Conservation (phyloP, 1,140 invertebrate species). For the Drosophila jambulina region DNA sequence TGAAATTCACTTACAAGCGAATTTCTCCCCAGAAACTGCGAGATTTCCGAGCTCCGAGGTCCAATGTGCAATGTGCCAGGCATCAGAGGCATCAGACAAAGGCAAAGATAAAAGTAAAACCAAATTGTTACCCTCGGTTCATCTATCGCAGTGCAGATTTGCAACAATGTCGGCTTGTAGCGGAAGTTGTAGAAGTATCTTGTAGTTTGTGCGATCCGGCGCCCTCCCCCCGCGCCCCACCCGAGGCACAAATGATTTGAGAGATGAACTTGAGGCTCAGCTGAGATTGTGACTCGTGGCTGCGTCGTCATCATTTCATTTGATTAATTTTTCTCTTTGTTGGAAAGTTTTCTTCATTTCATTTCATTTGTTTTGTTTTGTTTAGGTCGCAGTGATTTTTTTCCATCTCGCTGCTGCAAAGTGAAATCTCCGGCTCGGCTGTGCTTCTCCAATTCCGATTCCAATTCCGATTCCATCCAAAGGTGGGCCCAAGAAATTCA, state of each 20-base stretch:
- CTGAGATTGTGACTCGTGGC: constrained; percentile 56
- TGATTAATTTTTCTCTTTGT: constrained; percentile 74
- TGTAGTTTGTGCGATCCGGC: constrained; percentile 39
- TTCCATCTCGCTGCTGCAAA: constrained; percentile 59
- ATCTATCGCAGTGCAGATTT: constrained; percentile 60
- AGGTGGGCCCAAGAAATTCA: constrained; percentile 48
- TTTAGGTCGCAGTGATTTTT: constrained; percentile 34
- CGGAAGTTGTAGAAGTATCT: constrained; percentile 71
- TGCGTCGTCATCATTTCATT: constrained; percentile 73
- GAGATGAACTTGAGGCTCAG: constrained; percentile 77
- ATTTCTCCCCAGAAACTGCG: constrained; percentile 32
- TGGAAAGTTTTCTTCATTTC: constrained; percentile 68
- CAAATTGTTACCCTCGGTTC: constrained; percentile 54
- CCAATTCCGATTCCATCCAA: constrained; percentile 44
- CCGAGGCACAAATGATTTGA: constrained; percentile 25
- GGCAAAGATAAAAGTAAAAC: constrained; percentile 51
- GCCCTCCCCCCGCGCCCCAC: not conserved
- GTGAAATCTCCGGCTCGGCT: constrained; percentile 71
- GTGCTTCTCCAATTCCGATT: constrained; percentile 54
- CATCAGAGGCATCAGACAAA: constrained; percentile 32
- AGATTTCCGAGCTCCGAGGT: constrained; percentile 17
- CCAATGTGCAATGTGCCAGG: constrained; percentile 56
- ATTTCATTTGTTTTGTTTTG: constrained; percentile 70
- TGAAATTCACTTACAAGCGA: constrained; percentile 34
- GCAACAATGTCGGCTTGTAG: constrained; percentile 74